These are phyloP conservation scores for Acestrorhynchus altus DNA, from an alignment of 2,797 vertebrate species.

Conservation along the genomic window DNA sequence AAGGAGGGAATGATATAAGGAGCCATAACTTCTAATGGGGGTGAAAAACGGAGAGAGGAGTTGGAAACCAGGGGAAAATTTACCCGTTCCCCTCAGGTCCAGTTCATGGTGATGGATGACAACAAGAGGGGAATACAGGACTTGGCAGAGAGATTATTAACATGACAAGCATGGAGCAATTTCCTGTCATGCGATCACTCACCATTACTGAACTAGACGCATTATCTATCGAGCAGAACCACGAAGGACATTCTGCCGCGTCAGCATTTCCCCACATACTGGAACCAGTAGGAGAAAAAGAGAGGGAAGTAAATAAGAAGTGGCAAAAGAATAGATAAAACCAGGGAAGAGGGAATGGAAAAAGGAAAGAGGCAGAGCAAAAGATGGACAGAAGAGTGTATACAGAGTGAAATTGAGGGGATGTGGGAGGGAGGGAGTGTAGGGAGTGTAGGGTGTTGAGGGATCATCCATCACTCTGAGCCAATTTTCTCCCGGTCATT, in stretches of 20 bases:
- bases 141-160: slow-evolving; percentile 48
- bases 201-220: slow-evolving; percentile 33
- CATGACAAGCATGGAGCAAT: slow-evolving; percentile 51
- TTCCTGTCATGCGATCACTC: slow-evolving; percentile 50
- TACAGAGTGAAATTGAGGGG: slow-evolving; percentile 3
- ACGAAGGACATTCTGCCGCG: slow-evolving; percentile 3
- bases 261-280: slow-evolving; percentile 52
- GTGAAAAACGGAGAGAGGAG: neutral
- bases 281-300: neutral
- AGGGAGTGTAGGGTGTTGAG: neutral
- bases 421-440: slow-evolving; percentile 8
- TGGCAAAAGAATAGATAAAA: neutral
- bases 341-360: neutral
- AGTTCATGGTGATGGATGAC: slow-evolving; percentile 44
- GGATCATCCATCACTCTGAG: slow-evolving; percentile 41
- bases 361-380: neutral
- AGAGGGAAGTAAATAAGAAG: slow-evolving; percentile 10
- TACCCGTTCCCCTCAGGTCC: neutral
- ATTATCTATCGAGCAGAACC: slow-evolving; percentile 46
- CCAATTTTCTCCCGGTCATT: slow-evolving; percentile 44
- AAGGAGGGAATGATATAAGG: slow-evolving; percentile 3
- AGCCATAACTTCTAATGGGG: neutral
- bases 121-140: slow-evolving; percentile 41
- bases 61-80: neutral
- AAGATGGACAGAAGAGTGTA: neutral